These are phyloP conservation scores for Cheirogaleus medius DNA, from an alignment of 2,113 vertebrate genomes.

Conservation along the genomic window DNA sequence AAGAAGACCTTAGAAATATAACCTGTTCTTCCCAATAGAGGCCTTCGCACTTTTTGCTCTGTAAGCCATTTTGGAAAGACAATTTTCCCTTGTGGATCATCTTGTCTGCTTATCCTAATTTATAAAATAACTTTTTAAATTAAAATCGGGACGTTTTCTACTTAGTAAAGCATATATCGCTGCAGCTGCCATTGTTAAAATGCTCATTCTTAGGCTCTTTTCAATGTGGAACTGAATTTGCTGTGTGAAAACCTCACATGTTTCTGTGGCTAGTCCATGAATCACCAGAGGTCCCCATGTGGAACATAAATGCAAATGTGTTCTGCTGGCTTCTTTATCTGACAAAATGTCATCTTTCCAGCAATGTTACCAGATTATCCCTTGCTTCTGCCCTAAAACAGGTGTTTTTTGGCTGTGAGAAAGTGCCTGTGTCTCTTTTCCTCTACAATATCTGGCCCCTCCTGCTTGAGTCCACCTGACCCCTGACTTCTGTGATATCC, in stretches of 20 bases:
- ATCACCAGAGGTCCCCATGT: not conserved
- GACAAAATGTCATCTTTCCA: conserved; percentile 36
- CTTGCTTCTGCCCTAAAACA: not conserved
- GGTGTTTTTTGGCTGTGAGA: not conserved
- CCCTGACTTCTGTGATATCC: not conserved
- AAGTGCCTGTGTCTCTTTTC: not conserved
- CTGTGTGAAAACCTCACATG: conserved; percentile 18
- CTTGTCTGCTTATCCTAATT: not conserved
- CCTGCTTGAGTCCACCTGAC: not conserved
- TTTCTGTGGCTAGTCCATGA: conserved; percentile 4
- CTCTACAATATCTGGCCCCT: not conserved
- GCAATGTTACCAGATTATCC: not conserved
- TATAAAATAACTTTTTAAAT: not conserved
- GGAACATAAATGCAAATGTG: conserved; percentile 46
- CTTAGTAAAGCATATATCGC: not conserved
- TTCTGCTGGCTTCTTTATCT: not conserved
- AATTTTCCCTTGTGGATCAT: not conserved
- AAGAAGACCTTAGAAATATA: not conserved
- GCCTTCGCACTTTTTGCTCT: not conserved
- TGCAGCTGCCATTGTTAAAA: not conserved
- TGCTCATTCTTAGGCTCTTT: not conserved
- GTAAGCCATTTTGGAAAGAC: not conserved
- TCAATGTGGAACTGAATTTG: conserved; percentile 1
- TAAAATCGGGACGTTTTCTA: not conserved
- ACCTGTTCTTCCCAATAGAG: not conserved